phyloP scores from a whole-genome alignment of 2,888 invertebrate species.

The Syrista parreyssii region DNA sequence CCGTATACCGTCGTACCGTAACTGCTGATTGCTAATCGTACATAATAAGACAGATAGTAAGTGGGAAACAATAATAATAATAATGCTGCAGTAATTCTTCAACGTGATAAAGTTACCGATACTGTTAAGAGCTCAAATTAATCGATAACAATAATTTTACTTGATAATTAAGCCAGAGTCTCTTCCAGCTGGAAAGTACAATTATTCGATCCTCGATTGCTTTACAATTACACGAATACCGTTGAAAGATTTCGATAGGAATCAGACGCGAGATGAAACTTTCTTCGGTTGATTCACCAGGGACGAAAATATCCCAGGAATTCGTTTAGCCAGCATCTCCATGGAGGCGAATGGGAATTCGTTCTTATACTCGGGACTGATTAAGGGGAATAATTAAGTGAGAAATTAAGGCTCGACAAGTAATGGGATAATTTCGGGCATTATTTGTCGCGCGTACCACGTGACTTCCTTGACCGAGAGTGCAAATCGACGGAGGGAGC shows the following conservation, averaged over 20 bases:
- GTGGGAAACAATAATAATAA: neutral
- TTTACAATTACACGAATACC: neutral
- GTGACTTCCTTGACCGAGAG: neutral
- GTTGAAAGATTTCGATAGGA: neutral
- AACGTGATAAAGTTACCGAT: neutral
- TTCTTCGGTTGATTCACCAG: neutral
- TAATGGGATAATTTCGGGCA: neutral
- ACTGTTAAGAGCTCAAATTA: neutral
- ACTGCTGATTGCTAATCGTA: neutral
- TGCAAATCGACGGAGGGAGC: neutral
- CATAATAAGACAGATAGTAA: neutral
- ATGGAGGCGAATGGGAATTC: neutral
- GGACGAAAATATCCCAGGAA: neutral
- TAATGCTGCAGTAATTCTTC: neutral
- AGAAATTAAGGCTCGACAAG: slow-evolving; percentile 12
- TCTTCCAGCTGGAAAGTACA: neutral
- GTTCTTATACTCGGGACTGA: neutral
- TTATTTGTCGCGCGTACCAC: neutral
- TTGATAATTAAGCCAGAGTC: too few relatives aligned
- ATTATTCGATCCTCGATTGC: neutral
- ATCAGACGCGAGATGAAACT: neutral
- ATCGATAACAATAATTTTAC: neutral
- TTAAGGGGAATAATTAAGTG: slow-evolving; percentile 17
- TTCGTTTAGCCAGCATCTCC: neutral
- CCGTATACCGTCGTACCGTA: neutral